Conservation (phyloP, 2,888 invertebrate genomes). For the Rhaphigaster nebulosa region DNA sequence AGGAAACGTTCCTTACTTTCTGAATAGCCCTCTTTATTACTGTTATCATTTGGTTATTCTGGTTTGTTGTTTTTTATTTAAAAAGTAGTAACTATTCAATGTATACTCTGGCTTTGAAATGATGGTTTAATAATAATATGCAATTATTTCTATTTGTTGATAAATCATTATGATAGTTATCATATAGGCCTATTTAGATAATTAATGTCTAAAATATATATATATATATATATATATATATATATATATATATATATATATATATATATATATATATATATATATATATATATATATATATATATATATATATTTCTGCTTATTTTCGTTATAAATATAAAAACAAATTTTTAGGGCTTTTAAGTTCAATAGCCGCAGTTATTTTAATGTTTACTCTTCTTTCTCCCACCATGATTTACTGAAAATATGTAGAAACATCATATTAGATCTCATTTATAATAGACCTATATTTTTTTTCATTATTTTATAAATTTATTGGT, state of each 20-base stretch:
- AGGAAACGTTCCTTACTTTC: too few species aligned
- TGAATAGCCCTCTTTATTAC: too few species aligned
- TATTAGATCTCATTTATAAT: constrained; percentile 4
- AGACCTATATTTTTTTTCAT: background rate
- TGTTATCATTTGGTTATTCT: background rate
- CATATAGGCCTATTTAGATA: background rate
- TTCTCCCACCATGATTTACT: background rate
- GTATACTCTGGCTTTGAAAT: background rate
- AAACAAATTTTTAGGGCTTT: background rate
- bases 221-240: background rate
- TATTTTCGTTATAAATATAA: background rate
- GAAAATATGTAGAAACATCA: background rate
- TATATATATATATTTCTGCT: background rate
- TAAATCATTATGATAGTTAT: background rate
- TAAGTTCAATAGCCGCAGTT: background rate
- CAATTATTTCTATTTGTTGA: background rate
- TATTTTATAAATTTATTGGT: background rate
- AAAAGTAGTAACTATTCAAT: background rate
- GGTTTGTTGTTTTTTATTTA: background rate
- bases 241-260: background rate
- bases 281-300: background rate
- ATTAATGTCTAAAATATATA: constrained; percentile 1
- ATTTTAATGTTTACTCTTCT: background rate
- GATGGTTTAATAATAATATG: background rate
- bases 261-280: background rate